Conservation (phyloP, 2,888 invertebrate genomes). For the Tetrapedia diversipes region DNA sequence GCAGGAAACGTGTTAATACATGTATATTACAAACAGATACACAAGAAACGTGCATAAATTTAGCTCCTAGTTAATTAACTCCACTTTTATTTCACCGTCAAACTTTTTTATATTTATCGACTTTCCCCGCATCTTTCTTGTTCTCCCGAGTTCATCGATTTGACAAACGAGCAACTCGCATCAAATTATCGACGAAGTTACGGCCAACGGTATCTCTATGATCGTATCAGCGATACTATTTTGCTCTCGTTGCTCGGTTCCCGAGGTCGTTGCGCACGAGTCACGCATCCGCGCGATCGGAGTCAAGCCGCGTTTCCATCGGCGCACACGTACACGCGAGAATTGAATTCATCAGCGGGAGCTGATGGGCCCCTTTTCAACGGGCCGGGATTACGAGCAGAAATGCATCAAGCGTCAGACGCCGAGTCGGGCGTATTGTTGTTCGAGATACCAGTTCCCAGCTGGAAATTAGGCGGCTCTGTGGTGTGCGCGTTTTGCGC, state of each 20-base stretch:
- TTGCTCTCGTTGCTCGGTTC: slow-evolving; percentile 35
- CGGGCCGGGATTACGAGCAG: slow-evolving; percentile 26
- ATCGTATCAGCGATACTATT: slow-evolving; percentile 2
- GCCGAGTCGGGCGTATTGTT: slow-evolving; percentile 51
- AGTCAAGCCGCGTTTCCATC: slow-evolving; percentile 55
- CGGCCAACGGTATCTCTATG: too few relatives aligned
- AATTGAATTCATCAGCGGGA: slow-evolving; percentile 60
- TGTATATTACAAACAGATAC: too few relatives aligned
- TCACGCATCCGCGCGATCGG: slow-evolving; percentile 55
- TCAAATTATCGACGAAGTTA: too few relatives aligned
- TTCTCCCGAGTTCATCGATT: too few relatives aligned
- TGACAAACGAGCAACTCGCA: too few relatives aligned
- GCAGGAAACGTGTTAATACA: too few relatives aligned
- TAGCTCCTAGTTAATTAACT: too few relatives aligned
- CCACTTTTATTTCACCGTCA: too few relatives aligned
- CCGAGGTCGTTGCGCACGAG: slow-evolving; percentile 50
- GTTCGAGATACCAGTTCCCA: slow-evolving; percentile 24
- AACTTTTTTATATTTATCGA: too few relatives aligned
- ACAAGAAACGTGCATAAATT: too few relatives aligned
- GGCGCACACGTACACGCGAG: slow-evolving; percentile 25
- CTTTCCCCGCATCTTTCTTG: too few relatives aligned
- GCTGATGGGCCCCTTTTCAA: slow-evolving; percentile 28
- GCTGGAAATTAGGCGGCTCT: slow-evolving; percentile 53
- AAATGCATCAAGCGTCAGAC: slow-evolving; percentile 56
- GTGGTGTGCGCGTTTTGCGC: slow-evolving; percentile 27